Evolutionary conservation across 2,888 invertebrate species (phyloP).

Genomic region (Lycocerus yunnanus): DNA sequence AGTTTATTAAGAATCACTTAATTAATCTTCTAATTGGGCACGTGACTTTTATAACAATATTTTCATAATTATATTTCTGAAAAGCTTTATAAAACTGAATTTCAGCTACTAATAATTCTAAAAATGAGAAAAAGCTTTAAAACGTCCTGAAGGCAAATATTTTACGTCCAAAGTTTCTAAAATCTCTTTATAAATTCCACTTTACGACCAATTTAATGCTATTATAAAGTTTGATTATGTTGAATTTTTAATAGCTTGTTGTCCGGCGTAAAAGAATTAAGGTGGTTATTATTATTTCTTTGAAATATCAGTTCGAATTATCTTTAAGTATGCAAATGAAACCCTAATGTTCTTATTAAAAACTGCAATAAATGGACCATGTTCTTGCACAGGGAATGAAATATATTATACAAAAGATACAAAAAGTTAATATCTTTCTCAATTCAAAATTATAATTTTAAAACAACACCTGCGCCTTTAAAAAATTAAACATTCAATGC

Average conservation of each 20-base stretch:
- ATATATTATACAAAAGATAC: background rate
- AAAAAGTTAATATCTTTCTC: background rate
- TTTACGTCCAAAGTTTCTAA: slow-evolving; percentile 20
- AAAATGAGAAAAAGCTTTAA: slow-evolving; percentile 6
- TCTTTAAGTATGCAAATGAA: background rate
- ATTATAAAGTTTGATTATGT: slow-evolving; percentile 30
- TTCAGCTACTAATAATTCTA: slow-evolving; percentile 4
- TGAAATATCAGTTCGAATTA: slow-evolving; percentile 13
- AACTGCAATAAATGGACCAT: background rate
- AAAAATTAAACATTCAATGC: background rate
- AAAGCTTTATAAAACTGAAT: background rate
- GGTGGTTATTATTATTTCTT: slow-evolving; percentile 12
- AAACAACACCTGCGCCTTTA: background rate
- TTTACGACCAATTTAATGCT: slow-evolving; percentile 27
- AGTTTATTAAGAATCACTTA: background rate
- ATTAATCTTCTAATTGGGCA: background rate
- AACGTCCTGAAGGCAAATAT: slow-evolving; percentile 16
- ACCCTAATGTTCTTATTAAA: background rate
- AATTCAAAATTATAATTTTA: background rate
- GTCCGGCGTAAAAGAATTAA: slow-evolving; percentile 19
- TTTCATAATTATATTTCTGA: slow-evolving; percentile 1
- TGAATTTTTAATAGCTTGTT: slow-evolving; percentile 27
- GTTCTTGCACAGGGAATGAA: background rate
- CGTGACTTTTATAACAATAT: slow-evolving; percentile 4
- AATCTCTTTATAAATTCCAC: slow-evolving; percentile 22